Conservation (phyloP, 2,797 vertebrate genomes). For the Numenius phaeopus region DNA sequence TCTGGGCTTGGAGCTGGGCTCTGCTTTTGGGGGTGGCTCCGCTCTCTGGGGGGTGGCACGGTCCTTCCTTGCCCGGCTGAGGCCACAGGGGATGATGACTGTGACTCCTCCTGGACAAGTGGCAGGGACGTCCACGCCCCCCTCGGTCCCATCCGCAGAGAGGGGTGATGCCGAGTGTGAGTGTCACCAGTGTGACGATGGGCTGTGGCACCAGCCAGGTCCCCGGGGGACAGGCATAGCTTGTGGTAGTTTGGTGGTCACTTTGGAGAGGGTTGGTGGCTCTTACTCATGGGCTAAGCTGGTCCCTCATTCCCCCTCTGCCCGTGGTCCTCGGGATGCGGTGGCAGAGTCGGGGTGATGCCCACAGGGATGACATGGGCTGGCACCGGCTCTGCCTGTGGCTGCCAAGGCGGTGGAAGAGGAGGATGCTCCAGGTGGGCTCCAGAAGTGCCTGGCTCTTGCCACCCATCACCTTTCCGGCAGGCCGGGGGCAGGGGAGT, state of each 20-base stretch:
- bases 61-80: not conserved
- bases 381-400: not conserved
- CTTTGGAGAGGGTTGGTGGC: not conserved
- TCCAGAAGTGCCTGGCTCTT: not conserved
- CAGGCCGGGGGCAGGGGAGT: not conserved
- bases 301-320: fast-evolving
- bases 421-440: not conserved
- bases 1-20: not conserved
- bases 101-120: not conserved
- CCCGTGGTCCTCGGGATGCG: fast-evolving
- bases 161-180: not conserved
- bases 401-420: not conserved
- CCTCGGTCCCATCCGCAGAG: not conserved
- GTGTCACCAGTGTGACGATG: fast-evolving
- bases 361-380: not conserved
- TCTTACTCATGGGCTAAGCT: not conserved
- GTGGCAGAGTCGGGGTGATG: not conserved
- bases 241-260: fast-evolving
- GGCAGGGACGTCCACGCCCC: not conserved
- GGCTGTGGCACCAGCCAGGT: not conserved
- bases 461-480: not conserved
- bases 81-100: fast-evolving
- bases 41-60: fast-evolving
- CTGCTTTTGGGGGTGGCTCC: not conserved
- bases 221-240: not conserved